phyloP scores from a whole-genome alignment of 2,797 vertebrate genomes.

The Benthosema pterotum region DNA sequence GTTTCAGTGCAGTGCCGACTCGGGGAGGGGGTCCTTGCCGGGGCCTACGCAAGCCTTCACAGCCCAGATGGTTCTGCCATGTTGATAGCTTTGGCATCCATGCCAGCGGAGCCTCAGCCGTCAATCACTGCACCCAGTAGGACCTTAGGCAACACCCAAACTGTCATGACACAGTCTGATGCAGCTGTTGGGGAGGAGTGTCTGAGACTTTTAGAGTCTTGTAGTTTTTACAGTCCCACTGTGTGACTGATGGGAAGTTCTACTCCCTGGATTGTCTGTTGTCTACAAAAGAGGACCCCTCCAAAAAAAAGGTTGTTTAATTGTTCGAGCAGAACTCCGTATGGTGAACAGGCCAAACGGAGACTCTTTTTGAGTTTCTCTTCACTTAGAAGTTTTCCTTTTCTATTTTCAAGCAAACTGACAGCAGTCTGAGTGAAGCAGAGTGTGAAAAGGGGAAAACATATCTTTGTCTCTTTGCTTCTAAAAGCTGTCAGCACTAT shows the following conservation, averaged over 20 bases:
- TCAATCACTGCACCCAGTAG: slow-evolving; percentile 26
- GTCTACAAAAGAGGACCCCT: slow-evolving; percentile 15
- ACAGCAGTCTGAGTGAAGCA: slow-evolving; percentile 21
- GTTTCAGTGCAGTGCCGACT: not conserved
- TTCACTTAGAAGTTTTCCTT: too few relatives aligned
- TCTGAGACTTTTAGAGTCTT: not conserved
- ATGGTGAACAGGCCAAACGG: slow-evolving; percentile 32
- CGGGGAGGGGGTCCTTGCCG: slow-evolving; percentile 8
- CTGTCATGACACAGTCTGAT: not conserved
- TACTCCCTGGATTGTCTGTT: slow-evolving; percentile 29
- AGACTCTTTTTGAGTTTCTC: slow-evolving; percentile 18
- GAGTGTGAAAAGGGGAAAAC: slow-evolving; percentile 24
- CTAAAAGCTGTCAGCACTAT: too few relatives aligned
- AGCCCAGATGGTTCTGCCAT: slow-evolving; percentile 44
- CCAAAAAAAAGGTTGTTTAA: too few relatives aligned
- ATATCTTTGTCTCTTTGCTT: too few relatives aligned
- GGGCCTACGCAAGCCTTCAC: slow-evolving; percentile 37
- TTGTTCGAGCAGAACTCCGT: slow-evolving; percentile 45
- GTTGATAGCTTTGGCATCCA: not conserved
- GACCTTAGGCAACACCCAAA: not conserved
- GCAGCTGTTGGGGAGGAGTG: not conserved
- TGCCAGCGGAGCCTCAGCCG: slow-evolving; percentile 25
- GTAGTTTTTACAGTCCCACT: slow-evolving; percentile 34
- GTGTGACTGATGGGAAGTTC: slow-evolving; percentile 55
- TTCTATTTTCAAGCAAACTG: slow-evolving; percentile 41